Conservation (phyloP, 2,113 vertebrate species). For the Sclerurus mexicanus region DNA sequence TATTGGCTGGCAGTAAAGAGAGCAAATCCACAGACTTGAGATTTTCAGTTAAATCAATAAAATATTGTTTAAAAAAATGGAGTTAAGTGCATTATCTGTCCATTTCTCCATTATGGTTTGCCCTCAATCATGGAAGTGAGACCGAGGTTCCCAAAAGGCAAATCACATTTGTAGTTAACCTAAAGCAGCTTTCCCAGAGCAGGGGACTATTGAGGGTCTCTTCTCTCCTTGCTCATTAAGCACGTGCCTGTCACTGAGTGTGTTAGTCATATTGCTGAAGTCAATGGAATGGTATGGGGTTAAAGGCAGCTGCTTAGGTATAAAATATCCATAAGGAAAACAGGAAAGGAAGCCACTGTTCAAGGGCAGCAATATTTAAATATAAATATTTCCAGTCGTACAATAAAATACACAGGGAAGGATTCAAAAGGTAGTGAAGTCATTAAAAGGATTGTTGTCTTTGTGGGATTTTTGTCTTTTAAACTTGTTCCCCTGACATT, state of each 20-base stretch:
- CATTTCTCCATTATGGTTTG: conserved; percentile 20
- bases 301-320: neutral
- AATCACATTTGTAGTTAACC: conserved; percentile 1
- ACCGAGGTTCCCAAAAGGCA: conserved; percentile 17
- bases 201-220: conserved; percentile 22
- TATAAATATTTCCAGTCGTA: neutral
- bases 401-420: neutral
- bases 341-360: neutral
- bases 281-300: neutral
- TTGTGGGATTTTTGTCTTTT: neutral
- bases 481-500: neutral
- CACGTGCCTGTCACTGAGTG: neutral
- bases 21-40: neutral
- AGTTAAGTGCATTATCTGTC: conserved; percentile 52
- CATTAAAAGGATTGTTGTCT: neutral
- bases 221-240: conserved; percentile 38
- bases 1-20: neutral
- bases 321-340: neutral
- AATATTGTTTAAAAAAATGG: conserved; percentile 12
- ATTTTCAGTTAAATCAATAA: conserved; percentile 57
- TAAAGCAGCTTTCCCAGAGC: neutral
- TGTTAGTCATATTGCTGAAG: neutral
- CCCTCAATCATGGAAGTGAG: conserved; percentile 16
- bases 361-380: neutral
- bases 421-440: neutral